A percentile compares a stretch with the other conserved stretches of the same genome.
Evolutionary conservation across 2,113 vertebrate genomes (phyloP).

Genomic region (Mystacornis crossleyi): DNA sequence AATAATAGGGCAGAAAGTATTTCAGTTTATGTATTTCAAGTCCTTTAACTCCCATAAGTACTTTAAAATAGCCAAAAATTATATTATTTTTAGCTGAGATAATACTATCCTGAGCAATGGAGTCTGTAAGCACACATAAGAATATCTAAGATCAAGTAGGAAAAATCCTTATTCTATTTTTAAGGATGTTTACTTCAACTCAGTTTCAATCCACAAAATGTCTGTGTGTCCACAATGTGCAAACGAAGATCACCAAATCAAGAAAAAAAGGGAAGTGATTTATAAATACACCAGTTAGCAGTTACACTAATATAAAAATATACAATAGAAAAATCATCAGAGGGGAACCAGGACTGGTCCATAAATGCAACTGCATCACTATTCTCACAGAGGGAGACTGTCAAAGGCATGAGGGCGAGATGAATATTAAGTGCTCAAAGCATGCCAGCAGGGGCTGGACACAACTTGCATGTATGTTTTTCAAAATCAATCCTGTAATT

Average conservation of each 20-base stretch:
- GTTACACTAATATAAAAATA: neutral
- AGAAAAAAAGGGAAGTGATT: neutral
- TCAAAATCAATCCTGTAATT: neutral
- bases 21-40: slow-evolving; percentile 17
- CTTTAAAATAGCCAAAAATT: neutral
- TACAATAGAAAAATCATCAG: neutral
- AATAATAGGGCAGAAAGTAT: slow-evolving; percentile 8
- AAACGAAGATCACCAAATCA: neutral
- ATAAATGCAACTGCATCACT: neutral
- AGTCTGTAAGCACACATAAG: neutral
- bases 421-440: neutral
- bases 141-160: neutral
- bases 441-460: neutral
- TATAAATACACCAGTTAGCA: neutral
- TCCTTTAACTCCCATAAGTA: neutral
- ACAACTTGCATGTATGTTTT: neutral
- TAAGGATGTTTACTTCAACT: neutral
- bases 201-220: neutral
- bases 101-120: neutral
- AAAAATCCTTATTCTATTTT: neutral
- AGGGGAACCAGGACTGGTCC: neutral
- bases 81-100: slow-evolving; percentile 27
- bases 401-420: neutral
- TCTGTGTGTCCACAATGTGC: neutral
- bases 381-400: neutral